phyloP scores from a whole-genome alignment of 2,888 invertebrate species.

The Amphipyra berbera region DNA sequence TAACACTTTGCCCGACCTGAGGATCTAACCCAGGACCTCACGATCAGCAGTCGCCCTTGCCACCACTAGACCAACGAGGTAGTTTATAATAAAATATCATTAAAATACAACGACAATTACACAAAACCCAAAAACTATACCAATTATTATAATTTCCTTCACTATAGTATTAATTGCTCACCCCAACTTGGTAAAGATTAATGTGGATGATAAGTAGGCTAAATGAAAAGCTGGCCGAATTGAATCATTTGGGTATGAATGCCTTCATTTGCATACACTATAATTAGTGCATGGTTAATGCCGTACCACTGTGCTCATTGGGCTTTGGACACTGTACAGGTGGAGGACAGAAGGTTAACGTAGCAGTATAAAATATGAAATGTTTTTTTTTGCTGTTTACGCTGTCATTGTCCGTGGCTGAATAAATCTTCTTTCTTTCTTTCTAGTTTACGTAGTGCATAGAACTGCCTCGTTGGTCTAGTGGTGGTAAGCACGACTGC shows the following conservation, averaged over 20 bases:
- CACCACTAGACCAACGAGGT: too few species aligned
- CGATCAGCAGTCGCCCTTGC: too few species aligned
- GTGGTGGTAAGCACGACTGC: too few species aligned
- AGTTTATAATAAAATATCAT: slow-evolving; percentile 11
- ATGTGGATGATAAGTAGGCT: slow-evolving; percentile 73
- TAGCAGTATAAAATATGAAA: too few species aligned
- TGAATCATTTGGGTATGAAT: slow-evolving; percentile 84
- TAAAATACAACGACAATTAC: slow-evolving; percentile 27
- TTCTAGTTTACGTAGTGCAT: too few species aligned
- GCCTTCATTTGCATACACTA: slow-evolving; percentile 82
- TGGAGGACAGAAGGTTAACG: slow-evolving; percentile 31
- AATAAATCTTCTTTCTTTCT: too few species aligned
- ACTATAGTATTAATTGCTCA: slow-evolving; percentile 63
- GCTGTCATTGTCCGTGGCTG: too few species aligned
- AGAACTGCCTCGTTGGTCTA: too few species aligned
- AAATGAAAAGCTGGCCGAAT: slow-evolving; percentile 83
- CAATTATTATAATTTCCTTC: slow-evolving; percentile 49
- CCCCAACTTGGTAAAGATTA: slow-evolving; percentile 70
- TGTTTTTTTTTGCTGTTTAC: too few species aligned
- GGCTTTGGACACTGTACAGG: slow-evolving; percentile 15
- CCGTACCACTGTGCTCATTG: slow-evolving; percentile 39
- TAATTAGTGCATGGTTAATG: slow-evolving; percentile 82
- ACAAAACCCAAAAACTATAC: slow-evolving; percentile 23
- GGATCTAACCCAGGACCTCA: too few species aligned
- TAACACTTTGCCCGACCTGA: too few species aligned